These are phyloP conservation scores for Erythrolamprus reginae DNA, from an alignment of 2,113 vertebrate genomes.

Conservation along the genomic window DNA sequence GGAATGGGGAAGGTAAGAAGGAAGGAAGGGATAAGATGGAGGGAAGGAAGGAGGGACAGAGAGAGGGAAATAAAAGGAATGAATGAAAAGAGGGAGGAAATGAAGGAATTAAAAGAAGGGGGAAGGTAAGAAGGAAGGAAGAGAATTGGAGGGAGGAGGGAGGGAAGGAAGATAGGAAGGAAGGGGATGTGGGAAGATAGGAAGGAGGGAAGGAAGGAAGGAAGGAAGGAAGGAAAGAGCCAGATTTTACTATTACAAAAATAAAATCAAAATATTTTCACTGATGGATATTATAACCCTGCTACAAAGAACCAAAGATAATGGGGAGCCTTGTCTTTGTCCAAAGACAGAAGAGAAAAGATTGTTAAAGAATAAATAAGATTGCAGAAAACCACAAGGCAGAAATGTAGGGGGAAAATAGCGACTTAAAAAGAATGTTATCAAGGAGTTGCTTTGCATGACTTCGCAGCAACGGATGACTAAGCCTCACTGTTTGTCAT, in stretches of 20 bases:
- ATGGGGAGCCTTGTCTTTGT: neutral
- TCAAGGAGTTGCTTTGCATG: neutral
- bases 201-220: too few species aligned
- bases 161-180: too few species aligned
- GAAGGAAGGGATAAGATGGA: too few species aligned
- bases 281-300: neutral
- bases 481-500: neutral
- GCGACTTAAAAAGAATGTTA: neutral
- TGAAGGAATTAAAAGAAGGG: too few species aligned
- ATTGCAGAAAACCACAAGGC: neutral
- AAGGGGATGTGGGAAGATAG: too few species aligned
- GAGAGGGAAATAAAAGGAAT: too few species aligned
- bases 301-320: neutral
- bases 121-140: too few species aligned
- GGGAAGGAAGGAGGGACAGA: too few species aligned
- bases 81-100: too few species aligned
- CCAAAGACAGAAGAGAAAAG: neutral
- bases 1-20: too few species aligned
- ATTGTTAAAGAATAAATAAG: neutral
- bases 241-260: neutral
- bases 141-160: too few species aligned
- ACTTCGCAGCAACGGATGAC: neutral
- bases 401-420: neutral
- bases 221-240: neutral
- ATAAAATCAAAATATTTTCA: neutral